phyloP scores from a whole-genome alignment of 2,113 vertebrate species.

The Suncus etruscus region DNA sequence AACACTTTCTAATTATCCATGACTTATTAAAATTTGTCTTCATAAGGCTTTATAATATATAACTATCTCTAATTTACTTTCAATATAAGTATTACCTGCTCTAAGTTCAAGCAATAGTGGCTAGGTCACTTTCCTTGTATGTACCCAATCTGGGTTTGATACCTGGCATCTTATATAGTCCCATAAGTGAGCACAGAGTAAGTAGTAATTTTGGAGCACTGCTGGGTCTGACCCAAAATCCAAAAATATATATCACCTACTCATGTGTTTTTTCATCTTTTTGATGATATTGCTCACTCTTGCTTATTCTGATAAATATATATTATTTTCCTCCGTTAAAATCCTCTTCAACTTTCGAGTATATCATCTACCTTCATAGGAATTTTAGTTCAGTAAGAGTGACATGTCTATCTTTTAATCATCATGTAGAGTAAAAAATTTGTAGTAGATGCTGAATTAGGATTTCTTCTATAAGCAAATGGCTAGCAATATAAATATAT shows the following conservation, averaged over 20 bases:
- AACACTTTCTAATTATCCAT: background rate
- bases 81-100: background rate
- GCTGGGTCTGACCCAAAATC: too few relatives aligned
- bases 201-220: too few relatives aligned
- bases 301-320: background rate
- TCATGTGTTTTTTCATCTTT: background rate
- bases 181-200: too few relatives aligned
- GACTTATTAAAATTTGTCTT: background rate
- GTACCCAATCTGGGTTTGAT: too few relatives aligned
- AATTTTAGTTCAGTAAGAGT: background rate
- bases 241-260: background rate
- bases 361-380: background rate
- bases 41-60: background rate
- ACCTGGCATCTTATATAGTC: too few relatives aligned
- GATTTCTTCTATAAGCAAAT: background rate
- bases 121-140: too few relatives aligned
- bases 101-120: too few relatives aligned
- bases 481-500: background rate
- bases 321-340: background rate
- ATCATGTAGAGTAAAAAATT: background rate
- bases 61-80: background rate
- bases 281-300: background rate
- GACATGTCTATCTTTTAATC: background rate
- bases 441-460: background rate
- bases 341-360: background rate